Evolutionary conservation across 2,888 invertebrate genomes (phyloP), one percentile per base, ranked within the genome.

Genomic region (Ennomos fuscantarius): DNA sequence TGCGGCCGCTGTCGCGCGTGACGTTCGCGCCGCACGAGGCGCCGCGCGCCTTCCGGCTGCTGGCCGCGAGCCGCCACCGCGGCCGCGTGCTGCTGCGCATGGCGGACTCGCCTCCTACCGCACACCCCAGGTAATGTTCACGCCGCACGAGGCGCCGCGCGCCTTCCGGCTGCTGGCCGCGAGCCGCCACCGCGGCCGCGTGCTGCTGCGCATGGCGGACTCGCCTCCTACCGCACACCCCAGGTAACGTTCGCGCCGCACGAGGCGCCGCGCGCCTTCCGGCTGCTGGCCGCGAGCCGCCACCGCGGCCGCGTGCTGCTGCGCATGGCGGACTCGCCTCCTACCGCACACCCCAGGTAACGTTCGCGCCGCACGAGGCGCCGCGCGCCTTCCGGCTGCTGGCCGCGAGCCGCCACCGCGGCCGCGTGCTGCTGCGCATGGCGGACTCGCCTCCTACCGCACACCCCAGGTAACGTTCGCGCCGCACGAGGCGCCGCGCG

Each of bases 301-400:
- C 82, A 86, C 53, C 75, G 81, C 12, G 87, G 87, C 12, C 74
- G 84, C 0, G 82, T 76, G 34, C 67, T 87, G 15, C 62, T 87
- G 15, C 63, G 65, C 2, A 54, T 82, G n/a, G 50, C 58, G 0
- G 70, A 70, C 1, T 59, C 24, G 1, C 24, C 24, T 24, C 6
- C 5, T 3, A 6, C 2, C 24, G 24, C 6, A 24, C 24, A 24
- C 24, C 24, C n/a, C n/a, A n/a, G n/a, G 76, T 82, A 12, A 68
- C 72, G 13, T 86, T 74, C 57, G 48, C 63, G 0, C 64, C 80
- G 3, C 41, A 53, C 0, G 78, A 81, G 0, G 81, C 67, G 3
- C 8, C 79, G 1, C 77, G 82, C 2, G 86, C 86, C 0, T 76
- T 84, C 60, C 77, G 77, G 0, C 69, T 86, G 46, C 64, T 85